Evolutionary conservation across 2,888 invertebrate genomes (phyloP).

Genomic region (Pseudeuparius sepicola): DNA sequence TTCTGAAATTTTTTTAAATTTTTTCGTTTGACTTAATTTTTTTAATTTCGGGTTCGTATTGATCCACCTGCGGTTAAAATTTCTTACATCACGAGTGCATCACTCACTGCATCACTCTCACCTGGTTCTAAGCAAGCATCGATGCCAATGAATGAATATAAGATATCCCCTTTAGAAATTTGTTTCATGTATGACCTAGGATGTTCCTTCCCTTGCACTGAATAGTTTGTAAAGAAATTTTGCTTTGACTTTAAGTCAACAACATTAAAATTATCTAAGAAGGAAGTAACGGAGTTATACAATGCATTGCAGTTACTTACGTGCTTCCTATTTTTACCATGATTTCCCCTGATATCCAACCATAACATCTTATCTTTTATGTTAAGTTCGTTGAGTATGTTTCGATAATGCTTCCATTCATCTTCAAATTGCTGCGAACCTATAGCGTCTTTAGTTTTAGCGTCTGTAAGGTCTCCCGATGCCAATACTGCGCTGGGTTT

Average conservation of each 20-base stretch:
- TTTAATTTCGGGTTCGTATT: too few species aligned
- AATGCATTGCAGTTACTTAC: not conserved
- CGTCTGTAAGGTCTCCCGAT: constrained; percentile 84
- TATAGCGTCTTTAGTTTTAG: constrained; percentile 65
- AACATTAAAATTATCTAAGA: constrained; percentile 83
- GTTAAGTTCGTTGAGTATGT: constrained; percentile 55
- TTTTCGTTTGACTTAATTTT: too few species aligned
- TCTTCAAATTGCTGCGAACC: constrained; percentile 71
- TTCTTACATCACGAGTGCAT: too few species aligned
- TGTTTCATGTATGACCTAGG: constrained; percentile 65
- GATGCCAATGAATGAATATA: constrained; percentile 72
- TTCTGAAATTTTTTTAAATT: too few species aligned
- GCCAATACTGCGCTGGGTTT: constrained; percentile 70
- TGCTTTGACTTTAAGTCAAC: constrained; percentile 53
- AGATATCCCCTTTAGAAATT: constrained; percentile 46
- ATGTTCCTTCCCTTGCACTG: constrained; percentile 62
- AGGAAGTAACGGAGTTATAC: constrained; percentile 17
- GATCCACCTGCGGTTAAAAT: too few species aligned
- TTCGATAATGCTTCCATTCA: constrained; percentile 75
- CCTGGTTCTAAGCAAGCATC: constrained; percentile 85
- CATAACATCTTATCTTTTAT: constrained; percentile 62
- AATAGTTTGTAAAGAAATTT: constrained; percentile 70
- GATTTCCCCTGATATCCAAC: constrained; percentile 88
- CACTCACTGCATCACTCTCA: too few species aligned
- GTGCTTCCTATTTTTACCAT: constrained; percentile 52